Evolutionary conservation across 2,113 vertebrate genomes (phyloP).

Genomic region (Hippocampus comes): DNA sequence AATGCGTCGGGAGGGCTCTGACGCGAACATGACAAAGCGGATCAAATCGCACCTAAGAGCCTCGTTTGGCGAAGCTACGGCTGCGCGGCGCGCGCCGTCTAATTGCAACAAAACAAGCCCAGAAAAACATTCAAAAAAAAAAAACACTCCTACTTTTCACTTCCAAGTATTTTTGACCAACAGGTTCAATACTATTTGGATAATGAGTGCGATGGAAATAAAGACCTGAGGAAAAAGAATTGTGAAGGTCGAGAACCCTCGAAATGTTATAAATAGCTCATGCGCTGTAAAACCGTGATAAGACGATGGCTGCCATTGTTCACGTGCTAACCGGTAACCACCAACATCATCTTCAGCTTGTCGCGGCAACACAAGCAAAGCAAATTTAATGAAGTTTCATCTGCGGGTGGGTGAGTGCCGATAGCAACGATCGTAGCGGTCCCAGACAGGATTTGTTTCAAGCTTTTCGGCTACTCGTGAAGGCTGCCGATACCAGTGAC

Average conservation of each 20-base stretch:
- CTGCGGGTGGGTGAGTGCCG: not conserved
- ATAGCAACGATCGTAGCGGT: too few species aligned
- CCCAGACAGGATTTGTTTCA: too few species aligned
- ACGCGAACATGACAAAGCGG: conserved; percentile 20
- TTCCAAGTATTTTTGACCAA: conserved; percentile 11
- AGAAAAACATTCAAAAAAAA: conserved; percentile 1
- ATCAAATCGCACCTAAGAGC: conserved; percentile 34
- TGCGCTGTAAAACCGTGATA: not conserved
- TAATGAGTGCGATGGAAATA: conserved; percentile 36
- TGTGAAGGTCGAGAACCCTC: not conserved
- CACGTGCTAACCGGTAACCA: not conserved
- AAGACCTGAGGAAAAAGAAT: not conserved
- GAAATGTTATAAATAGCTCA: not conserved
- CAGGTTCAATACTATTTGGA: conserved; percentile 18
- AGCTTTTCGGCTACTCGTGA: too few species aligned
- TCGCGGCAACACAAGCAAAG: not conserved
- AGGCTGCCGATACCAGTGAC: too few species aligned
- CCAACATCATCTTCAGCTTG: too few species aligned
- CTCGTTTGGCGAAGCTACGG: not conserved
- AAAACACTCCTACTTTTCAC: conserved; percentile 17
- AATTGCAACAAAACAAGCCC: conserved; percentile 46
- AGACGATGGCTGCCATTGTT: not conserved
- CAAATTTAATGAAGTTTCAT: not conserved
- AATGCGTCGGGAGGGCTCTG: conserved; percentile 16
- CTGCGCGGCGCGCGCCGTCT: conserved; percentile 10